Base-by-base conservation (phyloP, 2,888 invertebrate species). In the Agapostemon virescens region DNA sequence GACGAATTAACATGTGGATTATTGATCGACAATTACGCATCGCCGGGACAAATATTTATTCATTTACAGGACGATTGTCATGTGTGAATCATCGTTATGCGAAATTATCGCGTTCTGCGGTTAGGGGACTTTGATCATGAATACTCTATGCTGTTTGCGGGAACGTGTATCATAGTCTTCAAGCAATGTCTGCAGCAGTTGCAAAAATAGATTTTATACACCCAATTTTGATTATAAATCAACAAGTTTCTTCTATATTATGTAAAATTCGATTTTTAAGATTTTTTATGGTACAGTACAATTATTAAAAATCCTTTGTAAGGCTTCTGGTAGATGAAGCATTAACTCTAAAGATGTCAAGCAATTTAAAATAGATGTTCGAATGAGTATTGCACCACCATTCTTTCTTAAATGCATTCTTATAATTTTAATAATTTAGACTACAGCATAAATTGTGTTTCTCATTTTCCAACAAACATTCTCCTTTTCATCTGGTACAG, bases 1-100 rank as follows among this genome's bases (percentile, higher is more conserved):
- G 49, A 61, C 33, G 20, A 58, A 79, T 79, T 70, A 79, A 79
- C 69, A 58, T 38, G 78, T 70, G 42, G 66, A 79, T 70, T 77
- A 77, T 77, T 45, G 78, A 79, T 77, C 70, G 20, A 58, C 15
- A 33, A 38, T 69, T 52, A 63, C 7, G 45, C 20, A 13, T 30
- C 49, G 20, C 40, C 20, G 17, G 61, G 26, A 3, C 66, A 40
- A 67, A 78, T 77, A 66, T 79, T 79, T 79, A 77, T 58, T 67
- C 38, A 61, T 67, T 49, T 20, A 23, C 6, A 36, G 30, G n/a
- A n/a, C 58, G 42, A 61, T 49, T 36, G 52, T 0, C 40, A 23
- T 6, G n/a, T 42, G 61, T 36, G 36, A 45, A 45, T 20, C 45
- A 63, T 17, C 11, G 30, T 33, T 13, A 20, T 9, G 23, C 2